Conservation (phyloP, 2,797 vertebrate species). For the Meriones psammophilus region DNA sequence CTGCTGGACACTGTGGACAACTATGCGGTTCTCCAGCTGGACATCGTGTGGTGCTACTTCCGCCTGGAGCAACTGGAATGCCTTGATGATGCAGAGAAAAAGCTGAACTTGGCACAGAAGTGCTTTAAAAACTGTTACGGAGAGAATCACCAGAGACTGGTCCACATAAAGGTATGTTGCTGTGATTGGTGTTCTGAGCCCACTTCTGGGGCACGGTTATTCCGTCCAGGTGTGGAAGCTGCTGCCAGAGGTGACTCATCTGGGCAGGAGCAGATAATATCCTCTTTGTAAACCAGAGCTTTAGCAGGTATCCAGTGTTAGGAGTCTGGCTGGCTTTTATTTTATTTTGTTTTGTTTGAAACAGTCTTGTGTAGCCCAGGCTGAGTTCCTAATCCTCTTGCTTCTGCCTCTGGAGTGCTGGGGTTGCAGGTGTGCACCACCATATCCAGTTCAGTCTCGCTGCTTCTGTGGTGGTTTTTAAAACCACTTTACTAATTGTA, state of each 20-base stretch:
- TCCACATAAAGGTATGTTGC: conserved; percentile 93
- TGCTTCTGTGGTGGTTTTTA: not conserved
- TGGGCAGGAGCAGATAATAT: fast-evolving
- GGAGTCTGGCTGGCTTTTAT: not conserved
- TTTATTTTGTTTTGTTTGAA: not conserved
- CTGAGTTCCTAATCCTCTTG: not conserved
- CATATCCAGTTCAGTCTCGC: not conserved
- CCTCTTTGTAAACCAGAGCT: not conserved
- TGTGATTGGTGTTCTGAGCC: not conserved
- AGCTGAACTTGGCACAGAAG: conserved; percentile 92
- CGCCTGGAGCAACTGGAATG: conserved; percentile 93
- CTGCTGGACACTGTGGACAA: conserved; percentile 95
- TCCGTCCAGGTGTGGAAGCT: not conserved
- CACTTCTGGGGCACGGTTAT: not conserved
- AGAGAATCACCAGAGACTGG: conserved; percentile 92
- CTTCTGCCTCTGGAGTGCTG: not conserved
- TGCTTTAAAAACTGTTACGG: conserved; percentile 96
- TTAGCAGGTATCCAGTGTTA: not conserved
- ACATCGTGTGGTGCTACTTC: conserved; percentile 97
- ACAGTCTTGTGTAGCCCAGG: not conserved
- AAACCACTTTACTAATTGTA: not conserved
- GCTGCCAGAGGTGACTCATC: not conserved
- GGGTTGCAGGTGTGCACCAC: not conserved
- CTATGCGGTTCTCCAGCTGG: conserved; percentile 96
- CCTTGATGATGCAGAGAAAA: conserved; percentile 92